Conservation (phyloP, 1,140 invertebrate genomes). For the Xylocopa sonorina region DNA sequence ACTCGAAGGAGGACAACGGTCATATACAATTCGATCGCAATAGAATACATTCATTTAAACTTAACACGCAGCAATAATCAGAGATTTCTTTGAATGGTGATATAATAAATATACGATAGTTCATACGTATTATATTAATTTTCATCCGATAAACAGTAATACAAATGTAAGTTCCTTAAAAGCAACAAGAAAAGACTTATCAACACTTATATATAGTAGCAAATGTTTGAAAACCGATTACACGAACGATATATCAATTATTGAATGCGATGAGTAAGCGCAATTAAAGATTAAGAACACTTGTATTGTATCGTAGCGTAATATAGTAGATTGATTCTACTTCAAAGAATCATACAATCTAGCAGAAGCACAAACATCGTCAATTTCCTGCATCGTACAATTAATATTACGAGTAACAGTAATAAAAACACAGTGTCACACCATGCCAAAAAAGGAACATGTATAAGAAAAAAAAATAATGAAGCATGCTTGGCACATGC, state of each 20-base stretch:
- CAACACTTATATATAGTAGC: too few species aligned
- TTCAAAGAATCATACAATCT: neutral
- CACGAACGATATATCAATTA: neutral
- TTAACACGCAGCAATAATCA: neutral
- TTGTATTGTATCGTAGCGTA: neutral
- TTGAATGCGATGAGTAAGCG: neutral
- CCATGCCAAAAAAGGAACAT: conserved; percentile 47
- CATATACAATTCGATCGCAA: conserved; percentile 1
- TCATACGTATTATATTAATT: neutral
- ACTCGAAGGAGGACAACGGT: neutral
- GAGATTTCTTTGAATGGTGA: neutral
- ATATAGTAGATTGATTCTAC: neutral
- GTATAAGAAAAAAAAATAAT: conserved; percentile 37
- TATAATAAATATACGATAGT: neutral
- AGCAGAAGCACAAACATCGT: neutral
- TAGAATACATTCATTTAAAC: neutral
- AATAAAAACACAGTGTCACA: conserved; percentile 33
- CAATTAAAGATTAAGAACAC: neutral
- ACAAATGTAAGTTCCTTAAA: too few species aligned
- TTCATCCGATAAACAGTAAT: neutral
- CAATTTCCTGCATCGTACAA: neutral
- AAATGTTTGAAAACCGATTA: neutral
- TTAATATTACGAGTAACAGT: neutral
- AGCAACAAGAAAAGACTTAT: neutral
- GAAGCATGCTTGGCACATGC: conserved; percentile 64